Evolutionary conservation across 2,113 vertebrate genomes (phyloP).

Genomic region (Rallus limicola): DNA sequence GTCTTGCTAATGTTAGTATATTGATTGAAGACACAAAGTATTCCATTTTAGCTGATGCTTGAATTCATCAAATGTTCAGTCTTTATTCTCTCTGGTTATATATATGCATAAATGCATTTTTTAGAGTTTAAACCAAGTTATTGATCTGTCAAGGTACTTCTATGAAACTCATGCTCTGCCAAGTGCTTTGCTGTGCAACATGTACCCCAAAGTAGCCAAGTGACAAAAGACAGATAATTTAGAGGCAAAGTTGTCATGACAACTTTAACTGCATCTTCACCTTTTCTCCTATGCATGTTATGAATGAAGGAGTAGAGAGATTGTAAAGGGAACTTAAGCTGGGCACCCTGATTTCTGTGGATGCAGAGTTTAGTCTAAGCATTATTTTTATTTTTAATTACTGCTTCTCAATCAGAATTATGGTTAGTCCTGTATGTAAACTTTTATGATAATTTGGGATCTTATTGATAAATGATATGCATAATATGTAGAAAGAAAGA

Average conservation of each 20-base stretch:
- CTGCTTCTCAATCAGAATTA: background rate
- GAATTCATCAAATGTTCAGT: background rate
- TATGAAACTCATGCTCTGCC: background rate
- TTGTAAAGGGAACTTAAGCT: conserved; percentile 3
- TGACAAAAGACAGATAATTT: conserved; percentile 10
- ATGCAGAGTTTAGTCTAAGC: background rate
- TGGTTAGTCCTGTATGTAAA: background rate
- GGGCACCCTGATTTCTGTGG: background rate
- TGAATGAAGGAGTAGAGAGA: background rate
- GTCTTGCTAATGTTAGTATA: background rate
- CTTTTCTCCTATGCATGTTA: background rate
- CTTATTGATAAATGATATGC: background rate
- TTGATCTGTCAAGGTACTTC: background rate
- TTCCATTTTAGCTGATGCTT: background rate
- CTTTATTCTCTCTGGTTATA: background rate
- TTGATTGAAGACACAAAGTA: background rate
- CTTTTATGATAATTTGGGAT: background rate
- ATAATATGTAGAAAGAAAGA: background rate
- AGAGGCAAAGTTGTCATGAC: conserved; percentile 57
- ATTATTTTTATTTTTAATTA: background rate
- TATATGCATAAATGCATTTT: background rate
- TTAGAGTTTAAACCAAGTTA: conserved; percentile 11
- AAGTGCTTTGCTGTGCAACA: background rate
- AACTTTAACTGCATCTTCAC: background rate
- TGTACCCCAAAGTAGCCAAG: background rate